Base-by-base conservation (phyloP, 2,113 vertebrate species). In the Sminthopsis crassicaudata region DNA sequence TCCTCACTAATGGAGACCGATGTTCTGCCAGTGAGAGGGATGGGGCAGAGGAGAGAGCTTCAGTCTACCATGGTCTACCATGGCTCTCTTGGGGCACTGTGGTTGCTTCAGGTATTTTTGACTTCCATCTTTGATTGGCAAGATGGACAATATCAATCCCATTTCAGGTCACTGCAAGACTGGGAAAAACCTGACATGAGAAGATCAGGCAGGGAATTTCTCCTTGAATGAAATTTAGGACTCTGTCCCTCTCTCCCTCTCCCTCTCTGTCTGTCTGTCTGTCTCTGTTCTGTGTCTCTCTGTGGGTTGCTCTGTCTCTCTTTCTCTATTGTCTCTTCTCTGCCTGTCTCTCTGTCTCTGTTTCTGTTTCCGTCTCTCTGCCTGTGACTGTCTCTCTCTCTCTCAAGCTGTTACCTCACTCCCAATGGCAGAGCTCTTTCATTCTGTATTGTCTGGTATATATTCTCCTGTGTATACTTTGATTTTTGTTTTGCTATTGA, bases 21-120 rank as follows among this genome's bases (percentile, higher is more conserved):
- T 76, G 36, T 76, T 30, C 60, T 76, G 30, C 36, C n/a, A 2
- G 36, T 84, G 1, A 22, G 5, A 42, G n/a, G 67, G 6, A 84
- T 84, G n/a, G 67, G 67, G 19, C 16, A 19, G n/a, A 42, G 19
- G 67, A 23, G 19, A 84, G 19, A 84, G 19, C n/a, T 22, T 84
- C 11, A 1, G 60, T 19, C n/a, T 84, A 7, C 0, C 0, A 5
- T 22, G 16, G 14, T 22, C 42, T 23, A 23, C n/a, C n/a, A n/a
- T n/a, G 19, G 22, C 16, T 67, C 67, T 84, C n/a, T 84, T 42
- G 2, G 5, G 14, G 30, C 12, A 36, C 60, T 76, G 6, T 42
- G 42, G 36, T 84, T 42, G 60, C 4, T 67, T 84, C 19, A 42
- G 67, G 36, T 42, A 42, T n/a, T 84, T 84, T 6, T 23, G 67